A percentile compares a stretch with the other conserved stretches of the same genome.
These are phyloP conservation scores for Xanthorhoe spadicearia DNA, from an alignment of 2,888 invertebrate genomes.

Conservation along the genomic window DNA sequence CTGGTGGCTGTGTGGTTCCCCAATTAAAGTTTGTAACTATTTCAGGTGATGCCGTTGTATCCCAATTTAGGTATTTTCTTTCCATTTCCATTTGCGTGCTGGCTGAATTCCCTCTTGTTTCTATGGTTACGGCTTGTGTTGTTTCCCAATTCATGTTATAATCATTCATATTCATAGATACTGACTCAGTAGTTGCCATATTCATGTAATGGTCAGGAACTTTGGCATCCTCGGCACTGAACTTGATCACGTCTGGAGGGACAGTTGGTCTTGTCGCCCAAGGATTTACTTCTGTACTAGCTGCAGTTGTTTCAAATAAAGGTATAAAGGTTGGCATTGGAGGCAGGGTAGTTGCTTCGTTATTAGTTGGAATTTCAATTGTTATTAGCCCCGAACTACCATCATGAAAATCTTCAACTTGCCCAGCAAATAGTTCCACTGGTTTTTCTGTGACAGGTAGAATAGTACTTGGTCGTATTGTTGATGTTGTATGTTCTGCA, in stretches of 20 bases:
- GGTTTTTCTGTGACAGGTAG: slow-evolving; percentile 54
- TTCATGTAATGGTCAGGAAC: slow-evolving; percentile 65
- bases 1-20: slow-evolving; percentile 38
- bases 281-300: slow-evolving; percentile 48
- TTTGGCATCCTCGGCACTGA: slow-evolving; percentile 75
- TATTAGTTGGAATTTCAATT: slow-evolving; percentile 50
- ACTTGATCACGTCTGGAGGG: slow-evolving; percentile 68
- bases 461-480: slow-evolving; percentile 45
- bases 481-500: slow-evolving; percentile 36
- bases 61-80: slow-evolving; percentile 16
- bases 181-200: slow-evolving; percentile 38
- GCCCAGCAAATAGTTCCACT: slow-evolving; percentile 58
- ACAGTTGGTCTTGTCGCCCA: slow-evolving; percentile 59
- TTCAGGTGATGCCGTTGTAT: slow-evolving; percentile 38
- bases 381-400: slow-evolving; percentile 74
- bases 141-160: slow-evolving; percentile 40
- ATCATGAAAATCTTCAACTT: slow-evolving; percentile 72
- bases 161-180: slow-evolving; percentile 33
- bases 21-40: slow-evolving; percentile 39
- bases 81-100: slow-evolving; percentile 12
- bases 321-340: slow-evolving; percentile 1
- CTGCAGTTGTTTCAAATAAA: slow-evolving; percentile 49
- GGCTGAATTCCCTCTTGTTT: slow-evolving; percentile 3
- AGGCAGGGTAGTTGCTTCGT: slow-evolving; percentile 8
- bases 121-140: slow-evolving; percentile 9